Conservation (phyloP, 2,113 vertebrate genomes). For the Paralichthys olivaceus region DNA sequence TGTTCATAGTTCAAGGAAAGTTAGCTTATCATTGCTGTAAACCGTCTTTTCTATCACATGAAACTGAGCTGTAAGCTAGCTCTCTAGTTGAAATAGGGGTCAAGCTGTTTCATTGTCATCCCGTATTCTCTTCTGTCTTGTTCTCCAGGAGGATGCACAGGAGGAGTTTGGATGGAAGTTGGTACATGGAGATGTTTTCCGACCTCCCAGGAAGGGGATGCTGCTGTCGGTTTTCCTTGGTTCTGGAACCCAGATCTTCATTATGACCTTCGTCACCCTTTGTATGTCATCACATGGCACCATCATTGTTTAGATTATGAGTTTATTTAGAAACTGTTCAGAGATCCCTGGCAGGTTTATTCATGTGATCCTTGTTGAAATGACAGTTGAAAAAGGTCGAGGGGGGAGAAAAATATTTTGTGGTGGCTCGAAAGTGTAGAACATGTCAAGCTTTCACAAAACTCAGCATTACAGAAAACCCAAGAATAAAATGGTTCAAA, state of each 20-base stretch:
- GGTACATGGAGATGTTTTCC: conserved; percentile 95
- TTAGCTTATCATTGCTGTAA: no score
- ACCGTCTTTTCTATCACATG: no score
- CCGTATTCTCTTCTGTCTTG: background rate
- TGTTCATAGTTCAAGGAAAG: no score
- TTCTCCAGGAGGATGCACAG: conserved; percentile 91
- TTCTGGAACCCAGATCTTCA: conserved; percentile 94
- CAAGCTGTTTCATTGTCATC: background rate
- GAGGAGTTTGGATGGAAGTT: conserved; percentile 98
- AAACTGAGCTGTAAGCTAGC: no score
- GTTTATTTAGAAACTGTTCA: no score
- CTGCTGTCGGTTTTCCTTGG: conserved; percentile 92
- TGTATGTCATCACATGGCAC: conserved; percentile 84
- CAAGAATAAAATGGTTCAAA: background rate
- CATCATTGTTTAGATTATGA: background rate
- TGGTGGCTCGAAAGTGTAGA: background rate
- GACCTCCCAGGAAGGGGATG: conserved; percentile 94
- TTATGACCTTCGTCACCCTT: conserved; percentile 95
- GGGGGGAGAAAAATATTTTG: background rate
- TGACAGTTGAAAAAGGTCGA: background rate
- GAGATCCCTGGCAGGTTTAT: background rate
- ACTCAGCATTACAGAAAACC: background rate
- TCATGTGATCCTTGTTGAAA: background rate
- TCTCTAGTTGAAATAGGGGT: no score
- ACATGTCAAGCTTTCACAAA: background rate